Conservation (phyloP, 2,113 vertebrate species). For the Ceyx cyanopectus region DNA sequence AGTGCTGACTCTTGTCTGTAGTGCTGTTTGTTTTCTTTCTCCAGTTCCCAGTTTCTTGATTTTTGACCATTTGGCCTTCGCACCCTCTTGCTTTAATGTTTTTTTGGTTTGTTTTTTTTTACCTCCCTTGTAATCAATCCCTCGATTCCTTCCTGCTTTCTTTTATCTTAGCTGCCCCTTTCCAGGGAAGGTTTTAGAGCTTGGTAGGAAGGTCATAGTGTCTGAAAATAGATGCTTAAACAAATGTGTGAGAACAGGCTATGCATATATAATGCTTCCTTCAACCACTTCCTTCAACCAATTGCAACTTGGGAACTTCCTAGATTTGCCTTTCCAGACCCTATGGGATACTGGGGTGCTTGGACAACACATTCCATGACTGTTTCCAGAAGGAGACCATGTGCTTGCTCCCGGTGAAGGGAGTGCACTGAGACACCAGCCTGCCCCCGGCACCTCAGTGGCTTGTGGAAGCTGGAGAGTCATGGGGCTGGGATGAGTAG, state of each 20-base stretch:
- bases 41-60: background rate
- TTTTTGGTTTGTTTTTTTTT: background rate
- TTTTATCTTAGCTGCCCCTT: background rate
- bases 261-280: background rate
- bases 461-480: background rate
- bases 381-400: accelerated
- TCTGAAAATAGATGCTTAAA: background rate
- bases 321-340: background rate
- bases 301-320: background rate
- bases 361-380: accelerated
- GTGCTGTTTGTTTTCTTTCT: background rate
- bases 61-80: background rate
- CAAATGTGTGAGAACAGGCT: background rate
- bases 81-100: background rate
- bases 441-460: accelerated
- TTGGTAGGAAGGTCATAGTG: background rate
- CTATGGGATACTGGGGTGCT: background rate
- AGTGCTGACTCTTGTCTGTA: background rate
- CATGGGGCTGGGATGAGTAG: background rate
- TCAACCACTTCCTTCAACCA: background rate
- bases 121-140: background rate
- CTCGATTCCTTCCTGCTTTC: background rate
- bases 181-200: background rate
- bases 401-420: background rate
- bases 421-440: background rate